phyloP scores from a whole-genome alignment of 2,888 invertebrate species.

The Antheraea yamamai region DNA sequence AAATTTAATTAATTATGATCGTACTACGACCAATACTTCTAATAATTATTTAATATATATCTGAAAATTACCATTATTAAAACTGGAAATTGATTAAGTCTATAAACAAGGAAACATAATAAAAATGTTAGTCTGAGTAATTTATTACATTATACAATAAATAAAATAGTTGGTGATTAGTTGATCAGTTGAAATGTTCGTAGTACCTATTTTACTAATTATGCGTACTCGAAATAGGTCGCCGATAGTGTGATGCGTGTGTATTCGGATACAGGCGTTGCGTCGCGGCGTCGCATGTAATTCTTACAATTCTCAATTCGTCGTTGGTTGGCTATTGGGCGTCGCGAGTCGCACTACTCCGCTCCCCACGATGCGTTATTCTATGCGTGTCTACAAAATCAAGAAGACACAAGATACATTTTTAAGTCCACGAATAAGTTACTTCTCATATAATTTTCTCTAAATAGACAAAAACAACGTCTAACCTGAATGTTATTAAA shows the following conservation, averaged over 20 bases:
- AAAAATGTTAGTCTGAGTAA: not conserved
- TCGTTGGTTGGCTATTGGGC: not conserved
- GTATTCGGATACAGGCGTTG: conserved; percentile 19
- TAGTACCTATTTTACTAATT: conserved; percentile 44
- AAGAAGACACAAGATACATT: not conserved
- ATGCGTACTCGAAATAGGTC: conserved; percentile 57
- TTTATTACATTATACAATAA: conserved; percentile 5
- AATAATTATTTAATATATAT: not conserved
- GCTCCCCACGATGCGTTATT: not conserved
- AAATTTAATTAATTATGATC: no score
- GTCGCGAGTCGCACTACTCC: not conserved
- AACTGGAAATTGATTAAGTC: not conserved
- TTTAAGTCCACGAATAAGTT: not conserved
- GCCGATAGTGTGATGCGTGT: conserved; percentile 48
- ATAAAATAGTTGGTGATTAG: conserved; percentile 29
- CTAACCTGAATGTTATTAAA: not conserved
- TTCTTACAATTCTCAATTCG: not conserved
- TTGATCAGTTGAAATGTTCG: conserved; percentile 33
- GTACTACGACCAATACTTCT: not conserved
- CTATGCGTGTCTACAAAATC: not conserved
- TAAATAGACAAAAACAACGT: not conserved
- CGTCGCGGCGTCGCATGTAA: not conserved
- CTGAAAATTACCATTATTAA: not conserved
- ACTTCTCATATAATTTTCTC: not conserved
- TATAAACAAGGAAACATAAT: not conserved